phyloP scores from a whole-genome alignment of 1,140 invertebrate species.

The Eriosoma lanigerum region DNA sequence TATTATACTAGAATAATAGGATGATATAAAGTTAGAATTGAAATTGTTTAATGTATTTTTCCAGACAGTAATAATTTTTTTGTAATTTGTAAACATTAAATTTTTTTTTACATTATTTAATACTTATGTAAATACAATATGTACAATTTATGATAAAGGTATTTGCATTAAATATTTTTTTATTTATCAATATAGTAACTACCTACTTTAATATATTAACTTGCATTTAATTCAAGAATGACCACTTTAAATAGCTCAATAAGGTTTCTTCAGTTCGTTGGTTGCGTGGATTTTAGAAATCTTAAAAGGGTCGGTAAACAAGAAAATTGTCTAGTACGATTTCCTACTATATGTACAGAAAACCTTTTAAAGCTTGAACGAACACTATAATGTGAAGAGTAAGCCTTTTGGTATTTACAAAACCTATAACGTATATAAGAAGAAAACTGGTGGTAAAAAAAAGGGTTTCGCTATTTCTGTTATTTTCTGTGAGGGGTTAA shows the following conservation, averaged over 20 bases:
- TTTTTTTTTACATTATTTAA: too few species aligned
- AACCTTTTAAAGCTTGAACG: slow-evolving; percentile 26
- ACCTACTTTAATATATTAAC: too few species aligned
- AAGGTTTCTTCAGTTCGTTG: too few species aligned
- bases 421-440: background rate
- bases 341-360: background rate
- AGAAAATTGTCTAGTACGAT: slow-evolving; percentile 22
- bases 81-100: too few species aligned
- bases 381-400: slow-evolving; percentile 6
- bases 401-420: slow-evolving; percentile 33
- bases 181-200: background rate
- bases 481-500: background rate
- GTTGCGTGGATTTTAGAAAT: background rate
- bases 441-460: slow-evolving; percentile 19
- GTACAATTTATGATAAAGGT: too few species aligned
- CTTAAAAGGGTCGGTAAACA: slow-evolving; percentile 27
- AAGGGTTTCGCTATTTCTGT: background rate
- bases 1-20: too few species aligned
- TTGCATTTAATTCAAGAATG: background rate
- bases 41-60: too few species aligned
- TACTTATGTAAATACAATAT: too few species aligned
- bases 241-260: background rate
- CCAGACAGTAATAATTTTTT: too few species aligned
- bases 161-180: background rate
- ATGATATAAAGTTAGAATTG: too few species aligned